phyloP scores from a whole-genome alignment of 1,140 invertebrate species.

The Cydia splendana region DNA sequence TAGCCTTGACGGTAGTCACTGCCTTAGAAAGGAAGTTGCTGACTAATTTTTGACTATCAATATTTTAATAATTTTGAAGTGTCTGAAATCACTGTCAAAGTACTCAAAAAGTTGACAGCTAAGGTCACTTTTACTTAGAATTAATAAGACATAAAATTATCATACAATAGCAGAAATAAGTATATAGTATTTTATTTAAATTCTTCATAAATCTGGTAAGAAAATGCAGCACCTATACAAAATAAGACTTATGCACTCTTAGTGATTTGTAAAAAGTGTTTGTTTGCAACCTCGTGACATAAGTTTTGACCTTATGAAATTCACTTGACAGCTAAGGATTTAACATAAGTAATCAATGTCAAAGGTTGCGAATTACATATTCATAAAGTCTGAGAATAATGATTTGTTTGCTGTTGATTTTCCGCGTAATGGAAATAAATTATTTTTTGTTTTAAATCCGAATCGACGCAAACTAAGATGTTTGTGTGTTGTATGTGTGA shows the following conservation, averaged over 20 bases:
- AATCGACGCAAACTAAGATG: no score
- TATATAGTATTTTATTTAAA: background rate
- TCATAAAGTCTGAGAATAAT: slow-evolving; percentile 5
- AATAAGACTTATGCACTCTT: background rate
- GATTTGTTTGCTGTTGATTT: background rate
- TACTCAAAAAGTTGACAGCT: no score
- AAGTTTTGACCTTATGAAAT: background rate
- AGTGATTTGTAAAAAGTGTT: background rate
- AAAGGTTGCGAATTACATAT: slow-evolving; percentile 8
- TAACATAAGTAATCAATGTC: background rate
- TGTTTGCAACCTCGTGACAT: background rate
- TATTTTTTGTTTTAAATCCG: no score
- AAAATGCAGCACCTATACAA: background rate
- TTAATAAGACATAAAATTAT: background rate
- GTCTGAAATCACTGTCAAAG: no score
- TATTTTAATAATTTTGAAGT: no score
- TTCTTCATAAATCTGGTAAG: background rate
- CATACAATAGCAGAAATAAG: background rate
- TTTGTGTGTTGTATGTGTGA: no score
- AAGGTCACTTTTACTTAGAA: background rate
- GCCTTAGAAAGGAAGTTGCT: no score
- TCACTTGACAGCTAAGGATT: background rate
- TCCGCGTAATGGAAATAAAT: background rate
- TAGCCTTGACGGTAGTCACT: no score
- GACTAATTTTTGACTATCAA: no score